Base-by-base conservation (phyloP, 1,140 invertebrate species). In the Oppia nitens region DNA sequence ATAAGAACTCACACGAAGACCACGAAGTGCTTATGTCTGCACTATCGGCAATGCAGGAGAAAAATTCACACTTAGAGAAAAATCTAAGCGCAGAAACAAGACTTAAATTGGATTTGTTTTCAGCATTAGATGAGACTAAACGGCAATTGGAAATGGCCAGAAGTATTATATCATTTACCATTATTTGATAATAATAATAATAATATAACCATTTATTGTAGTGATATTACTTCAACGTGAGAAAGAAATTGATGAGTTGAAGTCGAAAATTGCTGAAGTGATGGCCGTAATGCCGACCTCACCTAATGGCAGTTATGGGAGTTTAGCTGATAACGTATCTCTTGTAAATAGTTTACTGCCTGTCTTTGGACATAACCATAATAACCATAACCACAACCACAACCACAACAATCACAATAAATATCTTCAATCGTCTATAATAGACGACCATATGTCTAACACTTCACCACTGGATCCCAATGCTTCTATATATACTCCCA, bases 71-170 rank as follows among this genome's bases (percentile, higher is more conserved):
- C 70, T 76, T 92, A 58, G 90, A 98, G 74, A 87, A 86, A 66
- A 90, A 85, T 70, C 78, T 98, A 53, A 91, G 86, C 63, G 87
- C 90, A 25, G 92, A 96, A 77, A 98, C 90, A 50, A 78, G 90
- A 60, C 83, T 96, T 71, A 97, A 96, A 75, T 78, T 96, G 60
- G 90, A 96, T 76, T 78, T 98, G 58, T 94, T 96, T 74, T 93
- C 88, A 58, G 92, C 91, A 60, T 79, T 96, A 40, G 92, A 91
- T 23, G 92, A 93, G 70, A 89, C 87, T 45, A 92, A 93, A 72
- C 77, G 91, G 49, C 85, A 93, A 70, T 76, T 96, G 62, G 85
- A 90, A 75, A 87, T 94, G 70, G 81, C 83, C 74, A 87, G 92
- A 71, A 82, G 91, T 95, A n/a, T n/a, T n/a, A n/a, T n/a, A n/a